Conservation (phyloP, 2,888 invertebrate species). For the Pyrrhosoma nymphula region DNA sequence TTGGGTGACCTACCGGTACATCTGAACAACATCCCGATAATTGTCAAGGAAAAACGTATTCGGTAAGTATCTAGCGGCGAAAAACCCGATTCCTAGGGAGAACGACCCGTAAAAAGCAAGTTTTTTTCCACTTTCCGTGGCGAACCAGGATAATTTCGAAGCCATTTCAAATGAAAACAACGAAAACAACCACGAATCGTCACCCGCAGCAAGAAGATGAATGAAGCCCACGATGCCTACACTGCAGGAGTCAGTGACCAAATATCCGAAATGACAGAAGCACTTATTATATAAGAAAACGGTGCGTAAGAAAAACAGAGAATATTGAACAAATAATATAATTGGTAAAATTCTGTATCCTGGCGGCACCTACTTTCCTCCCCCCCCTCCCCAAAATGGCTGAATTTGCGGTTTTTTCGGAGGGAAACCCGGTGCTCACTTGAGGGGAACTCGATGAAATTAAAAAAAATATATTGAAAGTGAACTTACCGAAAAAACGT, state of each 20-base stretch:
- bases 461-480: too few relatives aligned
- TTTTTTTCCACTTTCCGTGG: slow-evolving; percentile 80
- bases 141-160: slow-evolving; percentile 78
- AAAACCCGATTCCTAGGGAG: slow-evolving; percentile 77
- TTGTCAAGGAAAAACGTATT: slow-evolving; percentile 83
- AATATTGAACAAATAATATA: too few relatives aligned
- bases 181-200: background rate
- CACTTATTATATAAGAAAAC: too few relatives aligned
- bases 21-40: slow-evolving; percentile 83
- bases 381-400: too few relatives aligned
- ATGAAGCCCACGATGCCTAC: background rate
- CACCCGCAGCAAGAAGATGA: too few relatives aligned
- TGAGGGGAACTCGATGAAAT: too few relatives aligned
- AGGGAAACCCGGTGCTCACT: too few relatives aligned
- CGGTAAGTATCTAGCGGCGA: slow-evolving; percentile 80
- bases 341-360: too few relatives aligned
- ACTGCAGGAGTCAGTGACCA: background rate
- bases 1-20: slow-evolving; percentile 81
- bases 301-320: too few relatives aligned
- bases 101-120: slow-evolving; percentile 79
- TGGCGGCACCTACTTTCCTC: too few relatives aligned
- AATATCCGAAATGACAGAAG: background rate
- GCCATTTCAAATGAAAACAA: slow-evolving; percentile 31
- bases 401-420: too few relatives aligned
- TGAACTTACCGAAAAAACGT: too few relatives aligned